Conservation (phyloP, 2,113 vertebrate genomes). For the Epinephelus cyanopodus region DNA sequence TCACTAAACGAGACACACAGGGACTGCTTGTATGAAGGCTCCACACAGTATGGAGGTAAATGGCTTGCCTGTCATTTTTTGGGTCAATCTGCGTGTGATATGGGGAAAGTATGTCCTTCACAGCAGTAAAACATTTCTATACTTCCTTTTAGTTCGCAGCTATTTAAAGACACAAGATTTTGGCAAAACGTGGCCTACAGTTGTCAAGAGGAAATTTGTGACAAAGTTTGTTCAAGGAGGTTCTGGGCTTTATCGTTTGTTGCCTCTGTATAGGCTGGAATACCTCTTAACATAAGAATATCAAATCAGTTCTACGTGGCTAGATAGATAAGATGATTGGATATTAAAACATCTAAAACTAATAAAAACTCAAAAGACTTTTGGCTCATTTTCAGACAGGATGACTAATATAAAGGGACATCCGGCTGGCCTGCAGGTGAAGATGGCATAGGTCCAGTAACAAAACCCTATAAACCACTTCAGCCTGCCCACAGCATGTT, state of each 20-base stretch:
- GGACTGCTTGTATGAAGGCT: constrained; percentile 69
- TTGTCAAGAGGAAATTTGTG: constrained; percentile 9
- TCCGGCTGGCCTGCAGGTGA: constrained; percentile 66
- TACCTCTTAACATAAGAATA: not conserved
- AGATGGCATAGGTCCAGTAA: constrained; percentile 53
- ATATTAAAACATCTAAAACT: not conserved
- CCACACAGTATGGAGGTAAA: constrained; percentile 61
- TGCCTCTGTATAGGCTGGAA: not conserved
- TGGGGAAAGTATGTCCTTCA: constrained; percentile 36
- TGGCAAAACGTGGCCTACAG: not conserved
- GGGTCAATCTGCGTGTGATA: constrained; percentile 46
- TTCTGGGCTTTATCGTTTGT: not conserved
- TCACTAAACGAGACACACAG: constrained; percentile 71
- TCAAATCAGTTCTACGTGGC: not conserved
- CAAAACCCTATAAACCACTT: constrained; percentile 51
- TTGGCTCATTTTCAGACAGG: not conserved
- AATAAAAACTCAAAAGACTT: no score
- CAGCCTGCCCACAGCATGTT: constrained; percentile 54
- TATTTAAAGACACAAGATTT: constrained; percentile 14
- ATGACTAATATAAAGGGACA: not conserved
- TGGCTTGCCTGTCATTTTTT: constrained; percentile 66
- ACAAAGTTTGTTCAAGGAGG: constrained; percentile 9
- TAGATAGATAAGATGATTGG: not conserved
- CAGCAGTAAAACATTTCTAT: constrained; percentile 4
- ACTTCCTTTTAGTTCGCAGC: constrained; percentile 12